Conservation (phyloP, 2,113 vertebrate genomes). For the Centropus unirufus region DNA sequence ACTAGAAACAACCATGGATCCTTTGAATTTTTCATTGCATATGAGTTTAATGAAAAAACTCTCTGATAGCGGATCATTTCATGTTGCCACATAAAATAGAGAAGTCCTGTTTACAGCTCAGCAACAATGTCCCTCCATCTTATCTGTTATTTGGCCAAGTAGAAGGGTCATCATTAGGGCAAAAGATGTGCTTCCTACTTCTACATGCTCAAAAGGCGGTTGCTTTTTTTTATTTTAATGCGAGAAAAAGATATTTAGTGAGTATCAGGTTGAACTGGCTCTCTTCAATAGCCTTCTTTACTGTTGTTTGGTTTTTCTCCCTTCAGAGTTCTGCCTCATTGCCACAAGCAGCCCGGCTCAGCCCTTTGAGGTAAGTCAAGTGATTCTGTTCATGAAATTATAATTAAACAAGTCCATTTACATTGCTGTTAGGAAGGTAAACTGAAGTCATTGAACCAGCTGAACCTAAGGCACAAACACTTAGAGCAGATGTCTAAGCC, state of each 20-base stretch:
- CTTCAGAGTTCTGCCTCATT: not conserved
- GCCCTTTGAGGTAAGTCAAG: not conserved
- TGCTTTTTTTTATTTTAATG: not conserved
- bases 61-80: not conserved
- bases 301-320: not conserved
- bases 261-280: not conserved
- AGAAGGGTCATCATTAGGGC: not conserved
- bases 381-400: not conserved
- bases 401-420: not conserved
- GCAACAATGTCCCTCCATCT: not conserved
- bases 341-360: not conserved
- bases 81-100: not conserved
- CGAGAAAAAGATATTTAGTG: not conserved
- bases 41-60: not conserved
- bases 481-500: not conserved
- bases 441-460: not conserved
- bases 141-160: not conserved
- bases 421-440: not conserved
- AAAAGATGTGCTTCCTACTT: not conserved
- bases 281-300: not conserved
- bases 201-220: not conserved
- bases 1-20: not conserved
- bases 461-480: not conserved
- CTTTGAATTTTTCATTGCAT: not conserved
- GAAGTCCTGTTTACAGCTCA: not conserved